These are phyloP conservation scores for Caranx ignobilis DNA, from an alignment of 2,113 vertebrate genomes.

Conservation along the genomic window DNA sequence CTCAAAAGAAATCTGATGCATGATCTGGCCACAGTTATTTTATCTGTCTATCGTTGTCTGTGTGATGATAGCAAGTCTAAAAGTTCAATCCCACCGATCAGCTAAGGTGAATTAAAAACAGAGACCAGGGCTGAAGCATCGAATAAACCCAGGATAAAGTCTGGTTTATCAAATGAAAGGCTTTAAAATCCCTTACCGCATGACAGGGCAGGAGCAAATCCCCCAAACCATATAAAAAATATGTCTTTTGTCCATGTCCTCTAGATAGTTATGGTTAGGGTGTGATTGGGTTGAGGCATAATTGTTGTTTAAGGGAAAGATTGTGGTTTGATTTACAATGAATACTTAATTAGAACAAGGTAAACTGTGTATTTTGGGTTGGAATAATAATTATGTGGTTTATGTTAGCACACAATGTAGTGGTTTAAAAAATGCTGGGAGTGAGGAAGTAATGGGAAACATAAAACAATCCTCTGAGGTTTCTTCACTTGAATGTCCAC, in stretches of 20 bases:
- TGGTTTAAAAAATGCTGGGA: no score
- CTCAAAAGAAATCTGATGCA: constrained; percentile 42
- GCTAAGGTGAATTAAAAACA: constrained; percentile 35
- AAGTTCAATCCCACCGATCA: constrained; percentile 19
- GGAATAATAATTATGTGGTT: no score
- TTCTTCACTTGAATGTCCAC: no score
- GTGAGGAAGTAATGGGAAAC: no score
- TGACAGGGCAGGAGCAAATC: neutral
- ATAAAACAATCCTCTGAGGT: no score
- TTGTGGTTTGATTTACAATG: neutral
- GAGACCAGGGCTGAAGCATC: neutral
- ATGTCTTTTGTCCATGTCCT: neutral
- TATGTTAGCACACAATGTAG: no score
- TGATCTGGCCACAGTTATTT: constrained; percentile 41
- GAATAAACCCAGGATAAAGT: neutral
- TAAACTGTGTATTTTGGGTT: neutral
- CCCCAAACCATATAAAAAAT: neutral
- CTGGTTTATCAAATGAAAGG: constrained; percentile 1
- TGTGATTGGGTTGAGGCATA: neutral
- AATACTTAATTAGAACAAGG: no score
- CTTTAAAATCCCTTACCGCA: neutral
- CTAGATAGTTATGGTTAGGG: neutral
- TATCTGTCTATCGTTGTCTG: constrained; percentile 7
- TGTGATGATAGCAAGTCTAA: constrained; percentile 21
- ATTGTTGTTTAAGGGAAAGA: neutral